phyloP scores from a whole-genome alignment of 2,113 vertebrate genomes.

The Corydoras sp. region DNA sequence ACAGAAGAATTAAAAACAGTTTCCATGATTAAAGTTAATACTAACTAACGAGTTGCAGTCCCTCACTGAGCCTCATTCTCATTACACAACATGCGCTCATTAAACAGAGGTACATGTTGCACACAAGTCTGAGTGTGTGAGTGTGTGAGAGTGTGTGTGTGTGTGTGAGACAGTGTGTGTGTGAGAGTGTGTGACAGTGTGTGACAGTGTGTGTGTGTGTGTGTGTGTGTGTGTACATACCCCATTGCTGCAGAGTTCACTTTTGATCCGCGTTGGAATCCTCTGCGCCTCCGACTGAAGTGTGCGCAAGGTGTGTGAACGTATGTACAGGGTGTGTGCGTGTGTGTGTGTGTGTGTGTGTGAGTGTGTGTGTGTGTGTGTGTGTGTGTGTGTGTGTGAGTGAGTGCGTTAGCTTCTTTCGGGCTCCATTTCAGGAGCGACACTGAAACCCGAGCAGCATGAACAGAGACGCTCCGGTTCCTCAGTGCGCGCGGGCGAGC shows the following conservation, averaged over 20 bases:
- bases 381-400: background rate
- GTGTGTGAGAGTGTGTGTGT: too few relatives aligned
- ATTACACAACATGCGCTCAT: too few relatives aligned
- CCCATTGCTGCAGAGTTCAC: background rate
- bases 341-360: background rate
- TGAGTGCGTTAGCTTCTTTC: conserved; percentile 2
- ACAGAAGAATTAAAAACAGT: too few relatives aligned
- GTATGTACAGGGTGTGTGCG: background rate
- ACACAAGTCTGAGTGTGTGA: background rate
- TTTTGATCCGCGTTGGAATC: background rate
- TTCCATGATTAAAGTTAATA: too few relatives aligned
- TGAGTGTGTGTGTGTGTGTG: background rate
- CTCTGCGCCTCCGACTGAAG: background rate
- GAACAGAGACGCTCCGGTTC: background rate
- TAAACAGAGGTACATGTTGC: background rate
- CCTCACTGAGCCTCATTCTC: too few relatives aligned
- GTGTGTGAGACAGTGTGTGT: background rate
- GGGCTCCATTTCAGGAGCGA: conserved; percentile 2
- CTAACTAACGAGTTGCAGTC: too few relatives aligned
- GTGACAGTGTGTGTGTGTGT: background rate
- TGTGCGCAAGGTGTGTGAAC: background rate
- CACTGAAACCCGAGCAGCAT: background rate
- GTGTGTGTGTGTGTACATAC: conserved; percentile 4
- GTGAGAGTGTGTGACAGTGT: background rate
- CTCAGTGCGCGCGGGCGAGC: background rate